Evolutionary conservation across 2,888 invertebrate species (phyloP).

Genomic region (Eupithecia subfuscata): DNA sequence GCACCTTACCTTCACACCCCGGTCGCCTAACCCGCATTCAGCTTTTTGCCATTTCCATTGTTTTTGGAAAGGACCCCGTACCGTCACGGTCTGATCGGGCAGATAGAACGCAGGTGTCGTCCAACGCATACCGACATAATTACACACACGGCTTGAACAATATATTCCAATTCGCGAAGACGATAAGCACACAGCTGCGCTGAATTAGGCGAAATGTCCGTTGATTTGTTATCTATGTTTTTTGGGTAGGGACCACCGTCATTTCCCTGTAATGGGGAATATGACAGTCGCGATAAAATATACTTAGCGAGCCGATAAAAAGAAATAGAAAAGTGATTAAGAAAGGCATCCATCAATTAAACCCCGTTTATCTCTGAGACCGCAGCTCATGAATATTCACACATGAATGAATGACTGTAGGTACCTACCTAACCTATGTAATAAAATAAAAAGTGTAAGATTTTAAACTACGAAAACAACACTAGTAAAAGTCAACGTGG

Average conservation of each 20-base stretch:
- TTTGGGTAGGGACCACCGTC: constrained; percentile 55
- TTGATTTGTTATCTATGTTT: constrained; percentile 60
- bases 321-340: constrained; percentile 36
- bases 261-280: constrained; percentile 44
- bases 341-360: constrained; percentile 42
- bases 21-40: constrained; percentile 73
- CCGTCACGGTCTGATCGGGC: constrained; percentile 75
- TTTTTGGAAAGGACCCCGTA: constrained; percentile 78
- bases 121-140: constrained; percentile 78
- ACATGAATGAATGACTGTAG: constrained; percentile 38
- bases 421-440: too few species aligned
- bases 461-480: constrained; percentile 58
- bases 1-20: constrained; percentile 70
- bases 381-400: constrained; percentile 43
- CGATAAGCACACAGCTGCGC: constrained; percentile 74
- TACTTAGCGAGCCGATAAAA: constrained; percentile 40
- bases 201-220: constrained; percentile 64
- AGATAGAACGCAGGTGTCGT: constrained; percentile 80
- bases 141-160: constrained; percentile 70
- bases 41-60: constrained; percentile 82
- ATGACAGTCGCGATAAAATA: constrained; percentile 57
- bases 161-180: constrained; percentile 68
- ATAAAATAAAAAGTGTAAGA: constrained; percentile 46
- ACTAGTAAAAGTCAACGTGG: constrained; percentile 63
- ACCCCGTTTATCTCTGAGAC: constrained; percentile 35